Base-by-base conservation (phyloP, 1,140 invertebrate species). In the Adoxophyes honmai region DNA sequence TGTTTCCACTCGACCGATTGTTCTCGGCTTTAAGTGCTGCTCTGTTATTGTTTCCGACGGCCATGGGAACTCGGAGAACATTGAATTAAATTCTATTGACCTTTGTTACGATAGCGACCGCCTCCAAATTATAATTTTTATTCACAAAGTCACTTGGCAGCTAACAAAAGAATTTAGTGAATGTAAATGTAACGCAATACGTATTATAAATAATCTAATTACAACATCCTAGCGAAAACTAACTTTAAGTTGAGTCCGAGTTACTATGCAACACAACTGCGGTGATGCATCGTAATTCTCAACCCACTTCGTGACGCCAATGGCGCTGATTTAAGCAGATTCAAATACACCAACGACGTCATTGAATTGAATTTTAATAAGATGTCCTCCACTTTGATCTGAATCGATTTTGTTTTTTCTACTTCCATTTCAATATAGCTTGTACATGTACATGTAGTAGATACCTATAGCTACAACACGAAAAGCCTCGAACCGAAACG, bases 1-100 rank as follows among this genome's bases (percentile, higher is more conserved):
- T 78, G 81, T 86, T 84, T 81, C 82, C 71, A 85, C 66, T 77
- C 70, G 70, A 65, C 52, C 78, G 75, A 88, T 88, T 88, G 82
- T 86, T 88, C 82, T 79, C 71, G 59, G 70, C 57, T 84, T 86
- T 81, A 81, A 79, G 76, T 69, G 72, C 70, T 69, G 62, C 73
- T 80, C 72, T 82, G 75, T 78, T 78, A 83, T 86, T 88, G 85
- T 88, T 83, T 78, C 64, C 65, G 72, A 76, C 72, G 78, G 70
- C 72, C 74, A 78, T 86, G 80, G 80, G 78, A 88, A 88, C 77
- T 64, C 58, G 66, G 21, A 48, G 42, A 48, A 48, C 42, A 48
- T 48, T 48, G 42, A 48, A 48, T 48, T 48, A 16, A 48, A 44
- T 48, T 48, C 42, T 48, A 48, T 48, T 70, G 70, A 79, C 73